A percentile compares a stretch with the other conserved stretches of the same genome.
These are phyloP conservation scores for Myotis brandtii DNA, from an alignment of 2,113 vertebrate genomes.

Conservation along the genomic window DNA sequence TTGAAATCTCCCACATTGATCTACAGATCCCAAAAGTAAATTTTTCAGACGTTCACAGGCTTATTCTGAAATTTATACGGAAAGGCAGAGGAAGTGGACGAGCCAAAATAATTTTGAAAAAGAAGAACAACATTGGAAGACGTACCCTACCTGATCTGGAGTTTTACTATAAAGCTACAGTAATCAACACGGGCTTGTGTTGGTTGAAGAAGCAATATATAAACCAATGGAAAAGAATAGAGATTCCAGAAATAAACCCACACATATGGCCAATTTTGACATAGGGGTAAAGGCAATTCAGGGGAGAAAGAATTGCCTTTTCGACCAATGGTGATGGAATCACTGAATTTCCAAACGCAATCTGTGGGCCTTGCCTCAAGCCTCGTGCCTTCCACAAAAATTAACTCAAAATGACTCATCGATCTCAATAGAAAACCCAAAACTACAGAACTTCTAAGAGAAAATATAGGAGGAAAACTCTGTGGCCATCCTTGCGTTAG, in stretches of 20 bases:
- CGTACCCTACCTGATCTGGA: background rate
- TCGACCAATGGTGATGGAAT: background rate
- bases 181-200: too few species aligned
- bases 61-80: background rate
- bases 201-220: accelerated
- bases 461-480: background rate
- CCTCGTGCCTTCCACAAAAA: background rate
- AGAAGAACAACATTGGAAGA: background rate
- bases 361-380: too few species aligned
- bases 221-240: too few species aligned
- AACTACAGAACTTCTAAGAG: background rate
- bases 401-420: background rate
- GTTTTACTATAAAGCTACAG: background rate
- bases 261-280: background rate
- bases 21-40: background rate
- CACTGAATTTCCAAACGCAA: background rate
- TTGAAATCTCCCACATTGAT: background rate
- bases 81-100: background rate
- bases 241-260: background rate
- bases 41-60: background rate
- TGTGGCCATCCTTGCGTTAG: background rate
- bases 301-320: background rate
- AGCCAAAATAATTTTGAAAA: background rate
- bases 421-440: background rate
- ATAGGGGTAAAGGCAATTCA: background rate